Base-by-base conservation (phyloP, 2,888 invertebrate genomes). In the Ennomos erosarius region DNA sequence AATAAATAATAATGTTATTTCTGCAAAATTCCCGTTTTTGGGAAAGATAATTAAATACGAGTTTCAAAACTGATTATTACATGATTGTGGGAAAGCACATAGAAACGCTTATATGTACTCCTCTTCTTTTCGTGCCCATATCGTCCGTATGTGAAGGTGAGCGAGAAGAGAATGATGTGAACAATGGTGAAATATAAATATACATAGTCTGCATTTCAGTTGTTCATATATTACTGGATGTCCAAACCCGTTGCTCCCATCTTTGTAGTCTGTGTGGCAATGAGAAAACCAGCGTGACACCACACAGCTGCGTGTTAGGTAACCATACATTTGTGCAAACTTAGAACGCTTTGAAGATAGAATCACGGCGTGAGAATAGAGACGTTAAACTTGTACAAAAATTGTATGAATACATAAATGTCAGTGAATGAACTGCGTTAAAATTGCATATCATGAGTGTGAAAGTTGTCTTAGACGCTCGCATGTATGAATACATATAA, bases 351-450 rank as follows among this genome's bases (percentile, higher is more conserved):
- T 71, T 70, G 73, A 76, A 79, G 84, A 84, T 84, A 87, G 79
- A 80, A 87, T 88, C 84, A 90, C 89, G 89, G 84, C 85, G 89
- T 89, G 90, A 84, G 87, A 89, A 88, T 81, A 78, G 75, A 84
- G 76, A 83, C 79, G 79, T 84, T 83, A 78, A 84, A 82, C 77
- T 79, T 78, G 79, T 75, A 80, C 77, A 26, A 79, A 86, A 85
- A 88, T 88, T 87, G 82, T 85, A 81, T 77, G 76, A 80, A 82
- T 78, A 82, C 79, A 80, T 81, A 81, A 84, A 85, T 80, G 81
- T 78, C 80, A 80, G 81, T 75, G 81, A 82, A 82, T 78, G 79
- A 78, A 81, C 81, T 69, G 78, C 78, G 77, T 75, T 75, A 78
- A 64, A 76, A 71, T 76, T 67, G 76, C 72, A 73, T 70, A 71